These are phyloP conservation scores for Nezara viridula DNA, from an alignment of 2,888 invertebrate genomes.

Conservation along the genomic window DNA sequence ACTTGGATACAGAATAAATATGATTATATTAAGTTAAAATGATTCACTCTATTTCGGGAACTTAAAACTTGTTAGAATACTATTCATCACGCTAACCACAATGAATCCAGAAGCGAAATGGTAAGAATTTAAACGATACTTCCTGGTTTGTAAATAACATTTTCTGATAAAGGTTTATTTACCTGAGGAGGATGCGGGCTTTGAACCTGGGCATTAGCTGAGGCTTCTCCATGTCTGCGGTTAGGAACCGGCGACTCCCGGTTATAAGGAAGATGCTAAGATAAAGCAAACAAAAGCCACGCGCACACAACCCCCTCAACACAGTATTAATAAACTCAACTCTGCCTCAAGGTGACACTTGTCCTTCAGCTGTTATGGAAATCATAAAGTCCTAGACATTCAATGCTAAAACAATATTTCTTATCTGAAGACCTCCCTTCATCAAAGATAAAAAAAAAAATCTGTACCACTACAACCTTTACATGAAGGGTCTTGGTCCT, in stretches of 20 bases:
- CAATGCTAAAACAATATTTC: background rate
- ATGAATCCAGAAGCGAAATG: background rate
- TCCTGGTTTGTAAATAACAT: background rate
- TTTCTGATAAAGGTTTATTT: slow-evolving; percentile 15
- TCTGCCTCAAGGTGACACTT: slow-evolving; percentile 34
- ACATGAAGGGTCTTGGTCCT: no score
- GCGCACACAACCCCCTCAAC: slow-evolving; percentile 39
- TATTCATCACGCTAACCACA: background rate
- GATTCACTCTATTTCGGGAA: background rate
- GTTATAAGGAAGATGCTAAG: slow-evolving; percentile 24
- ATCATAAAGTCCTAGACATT: background rate
- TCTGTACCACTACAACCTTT: no score
- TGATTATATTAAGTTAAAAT: background rate
- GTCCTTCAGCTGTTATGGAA: background rate
- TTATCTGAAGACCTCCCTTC: background rate
- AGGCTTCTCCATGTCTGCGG: slow-evolving; percentile 40
- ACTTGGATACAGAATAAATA: no score
- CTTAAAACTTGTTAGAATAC: background rate
- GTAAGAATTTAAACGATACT: background rate
- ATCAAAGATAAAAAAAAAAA: no score
- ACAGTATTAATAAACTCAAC: slow-evolving; percentile 26
- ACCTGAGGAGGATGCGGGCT: slow-evolving; percentile 50
- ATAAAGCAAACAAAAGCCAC: slow-evolving; percentile 23
- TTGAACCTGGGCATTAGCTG: slow-evolving; percentile 49
- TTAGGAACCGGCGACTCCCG: background rate